Evolutionary conservation across 2,888 invertebrate species (phyloP).

Genomic region (Autographa pulchrina): DNA sequence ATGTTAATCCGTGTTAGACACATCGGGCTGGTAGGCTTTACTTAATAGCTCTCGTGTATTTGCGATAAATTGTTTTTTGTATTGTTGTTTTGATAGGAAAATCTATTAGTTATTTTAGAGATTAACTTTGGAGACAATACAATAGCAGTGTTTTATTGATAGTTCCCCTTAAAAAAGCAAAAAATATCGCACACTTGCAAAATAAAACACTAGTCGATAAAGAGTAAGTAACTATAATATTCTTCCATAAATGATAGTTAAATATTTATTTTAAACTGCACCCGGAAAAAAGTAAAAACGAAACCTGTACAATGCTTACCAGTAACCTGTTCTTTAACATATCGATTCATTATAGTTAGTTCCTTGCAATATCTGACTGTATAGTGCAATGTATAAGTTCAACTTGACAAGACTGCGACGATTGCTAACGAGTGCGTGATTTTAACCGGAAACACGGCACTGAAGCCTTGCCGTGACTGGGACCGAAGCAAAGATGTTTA

Average conservation of each 20-base stretch:
- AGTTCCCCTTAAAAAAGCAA: neutral
- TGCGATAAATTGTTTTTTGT: slow-evolving; percentile 71
- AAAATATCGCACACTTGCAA: slow-evolving; percentile 8
- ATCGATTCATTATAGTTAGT: no score
- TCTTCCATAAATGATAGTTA: no score
- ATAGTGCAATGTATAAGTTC: slow-evolving; percentile 8
- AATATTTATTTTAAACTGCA: no score
- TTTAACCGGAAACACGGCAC: slow-evolving; percentile 39
- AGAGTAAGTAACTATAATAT: no score
- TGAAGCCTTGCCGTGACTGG: slow-evolving; percentile 57
- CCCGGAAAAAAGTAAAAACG: no score
- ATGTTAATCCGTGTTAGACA: slow-evolving; percentile 88
- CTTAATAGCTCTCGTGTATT: slow-evolving; percentile 80
- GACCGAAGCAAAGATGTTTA: slow-evolving; percentile 51
- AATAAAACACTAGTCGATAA: no score
- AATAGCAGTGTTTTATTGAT: slow-evolving; percentile 10
- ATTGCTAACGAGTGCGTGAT: slow-evolving; percentile 60
- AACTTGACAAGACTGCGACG: slow-evolving; percentile 25
- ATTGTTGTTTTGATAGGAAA: slow-evolving; percentile 66
- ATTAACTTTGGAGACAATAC: slow-evolving; percentile 39
- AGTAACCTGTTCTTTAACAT: no score
- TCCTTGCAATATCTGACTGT: neutral
- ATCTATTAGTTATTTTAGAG: slow-evolving; percentile 51
- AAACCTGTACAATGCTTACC: no score
- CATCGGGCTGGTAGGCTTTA: slow-evolving; percentile 80